phyloP scores from a whole-genome alignment of 35 echinoderm and acorn worm species.

The Ophioderma brevispina region DNA sequence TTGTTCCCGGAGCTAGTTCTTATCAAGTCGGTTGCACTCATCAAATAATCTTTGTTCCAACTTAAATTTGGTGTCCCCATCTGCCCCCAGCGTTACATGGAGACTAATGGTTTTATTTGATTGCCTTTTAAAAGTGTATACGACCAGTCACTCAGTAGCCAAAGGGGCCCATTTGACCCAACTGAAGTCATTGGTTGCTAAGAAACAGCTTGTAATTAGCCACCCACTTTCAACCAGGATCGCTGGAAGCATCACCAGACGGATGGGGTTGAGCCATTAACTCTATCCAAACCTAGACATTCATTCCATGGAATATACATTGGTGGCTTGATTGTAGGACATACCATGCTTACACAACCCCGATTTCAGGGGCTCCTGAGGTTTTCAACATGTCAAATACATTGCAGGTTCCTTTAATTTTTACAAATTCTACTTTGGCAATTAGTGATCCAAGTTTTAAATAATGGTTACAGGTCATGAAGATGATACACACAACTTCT shows the following conservation, averaged over 20 bases:
- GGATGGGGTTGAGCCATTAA: no score
- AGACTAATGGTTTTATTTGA: constrained; percentile 6
- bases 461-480: no score
- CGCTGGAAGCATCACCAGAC: background rate
- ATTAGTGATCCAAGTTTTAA: no score
- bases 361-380: no score
- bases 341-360: no score
- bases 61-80: constrained; percentile 8
- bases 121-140: background rate
- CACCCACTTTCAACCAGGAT: background rate
- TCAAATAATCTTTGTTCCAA: constrained; percentile 6
- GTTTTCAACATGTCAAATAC: no score
- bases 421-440: no score
- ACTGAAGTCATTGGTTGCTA: background rate
- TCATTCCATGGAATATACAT: no score
- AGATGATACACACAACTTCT: no score
- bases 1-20: background rate
- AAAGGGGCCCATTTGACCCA: background rate
- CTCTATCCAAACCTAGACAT: no score
- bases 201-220: background rate
- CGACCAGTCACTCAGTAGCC: background rate
- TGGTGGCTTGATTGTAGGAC: no score
- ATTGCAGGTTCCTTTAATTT: no score
- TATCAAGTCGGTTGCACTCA: background rate
- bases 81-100: background rate